Conservation (phyloP, 2,888 invertebrate genomes). For the Synergus umbraculus region DNA sequence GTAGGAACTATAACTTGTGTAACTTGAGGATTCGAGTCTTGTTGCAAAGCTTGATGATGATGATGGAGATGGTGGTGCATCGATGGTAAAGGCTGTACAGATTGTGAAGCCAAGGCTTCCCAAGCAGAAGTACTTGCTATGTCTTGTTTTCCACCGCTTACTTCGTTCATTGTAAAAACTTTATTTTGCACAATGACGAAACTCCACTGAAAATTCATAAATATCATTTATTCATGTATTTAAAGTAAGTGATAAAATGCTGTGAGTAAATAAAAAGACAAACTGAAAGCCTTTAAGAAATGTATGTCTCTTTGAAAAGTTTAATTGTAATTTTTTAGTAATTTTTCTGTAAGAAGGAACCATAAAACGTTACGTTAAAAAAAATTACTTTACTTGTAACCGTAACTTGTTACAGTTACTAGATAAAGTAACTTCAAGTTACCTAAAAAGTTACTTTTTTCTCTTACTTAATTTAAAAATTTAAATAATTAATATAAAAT, state of each 20-base stretch:
- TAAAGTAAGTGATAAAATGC: background rate
- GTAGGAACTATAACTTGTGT: conserved; percentile 77
- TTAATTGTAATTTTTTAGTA: background rate
- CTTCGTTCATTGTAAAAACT: conserved; percentile 75
- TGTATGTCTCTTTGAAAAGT: background rate
- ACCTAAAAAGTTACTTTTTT: too few species aligned
- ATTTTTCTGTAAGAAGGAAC: background rate
- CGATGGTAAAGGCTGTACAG: conserved; percentile 63
- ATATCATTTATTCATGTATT: background rate
- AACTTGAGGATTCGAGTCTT: conserved; percentile 67
- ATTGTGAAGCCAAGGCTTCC: conserved; percentile 73
- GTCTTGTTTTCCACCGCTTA: conserved; percentile 76
- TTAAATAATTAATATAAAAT: too few species aligned
- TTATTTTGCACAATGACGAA: conserved; percentile 47
- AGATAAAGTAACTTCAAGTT: too few species aligned
- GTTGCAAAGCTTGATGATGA: conserved; percentile 69
- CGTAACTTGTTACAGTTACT: too few species aligned
- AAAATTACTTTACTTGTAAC: too few species aligned
- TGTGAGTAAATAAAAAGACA: background rate
- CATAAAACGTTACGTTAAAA: too few species aligned
- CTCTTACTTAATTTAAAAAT: too few species aligned
- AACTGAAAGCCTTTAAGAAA: too few species aligned
- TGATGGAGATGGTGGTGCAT: conserved; percentile 70
- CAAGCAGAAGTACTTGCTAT: conserved; percentile 76
- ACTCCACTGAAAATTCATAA: conserved; percentile 45